Conservation (phyloP, 2,888 invertebrate species). For the Cenopis cana region DNA sequence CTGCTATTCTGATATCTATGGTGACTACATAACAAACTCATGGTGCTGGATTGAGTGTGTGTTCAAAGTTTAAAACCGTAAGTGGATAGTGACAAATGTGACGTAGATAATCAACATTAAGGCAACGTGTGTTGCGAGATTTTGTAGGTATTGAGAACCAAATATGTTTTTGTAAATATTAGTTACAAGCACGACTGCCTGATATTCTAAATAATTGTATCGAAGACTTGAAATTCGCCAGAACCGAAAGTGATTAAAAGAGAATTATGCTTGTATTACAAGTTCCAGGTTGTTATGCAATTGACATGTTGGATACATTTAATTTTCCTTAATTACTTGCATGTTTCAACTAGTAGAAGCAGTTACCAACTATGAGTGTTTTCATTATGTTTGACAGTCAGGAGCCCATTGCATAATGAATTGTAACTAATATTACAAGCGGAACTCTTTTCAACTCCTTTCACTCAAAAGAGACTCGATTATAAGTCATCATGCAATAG, state of each 20-base stretch:
- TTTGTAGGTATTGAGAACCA: conserved; percentile 34
- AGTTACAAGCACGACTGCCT: conserved; percentile 37
- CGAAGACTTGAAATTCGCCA: background rate
- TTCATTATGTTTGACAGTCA: background rate
- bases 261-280: too few relatives aligned
- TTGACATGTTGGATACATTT: too few relatives aligned
- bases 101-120: conserved; percentile 7
- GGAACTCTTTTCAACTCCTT: too few relatives aligned
- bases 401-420: too few relatives aligned
- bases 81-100: conserved; percentile 16
- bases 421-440: too few relatives aligned
- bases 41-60: conserved; percentile 43
- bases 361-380: background rate
- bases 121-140: conserved; percentile 1
- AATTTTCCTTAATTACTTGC: background rate
- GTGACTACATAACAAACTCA: conserved; percentile 33
- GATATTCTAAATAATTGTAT: conserved; percentile 33
- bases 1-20: conserved; percentile 2
- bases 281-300: too few relatives aligned
- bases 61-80: conserved; percentile 10
- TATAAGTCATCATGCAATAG: too few relatives aligned
- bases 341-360: background rate
- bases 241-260: background rate
- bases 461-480: too few relatives aligned
- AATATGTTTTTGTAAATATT: conserved; percentile 42